These are phyloP conservation scores for Rhadinocentrus ornatus DNA, from an alignment of 2,797 vertebrate species.

Conservation along the genomic window DNA sequence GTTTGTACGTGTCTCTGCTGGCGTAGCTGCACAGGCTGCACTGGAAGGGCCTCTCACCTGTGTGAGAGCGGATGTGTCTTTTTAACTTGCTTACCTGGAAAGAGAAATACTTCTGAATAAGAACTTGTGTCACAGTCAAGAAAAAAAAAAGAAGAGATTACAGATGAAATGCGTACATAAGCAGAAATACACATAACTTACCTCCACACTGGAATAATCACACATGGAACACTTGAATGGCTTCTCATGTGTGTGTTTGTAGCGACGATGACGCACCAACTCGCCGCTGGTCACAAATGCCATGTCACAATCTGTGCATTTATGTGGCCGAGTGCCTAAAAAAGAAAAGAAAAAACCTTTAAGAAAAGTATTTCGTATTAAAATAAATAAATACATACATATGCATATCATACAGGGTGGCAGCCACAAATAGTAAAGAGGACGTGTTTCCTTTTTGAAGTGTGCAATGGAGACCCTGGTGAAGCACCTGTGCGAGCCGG, in stretches of 20 bases:
- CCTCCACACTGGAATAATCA: conserved; percentile 98
- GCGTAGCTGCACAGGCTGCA: conserved; percentile 99
- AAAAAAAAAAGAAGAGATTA: neutral
- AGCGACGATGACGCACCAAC: conserved; percentile 96
- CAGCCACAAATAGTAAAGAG: no score
- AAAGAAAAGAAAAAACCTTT: neutral
- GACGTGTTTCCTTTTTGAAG: no score
- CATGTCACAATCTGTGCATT: conserved; percentile 99
- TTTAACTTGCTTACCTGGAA: conserved; percentile 96
- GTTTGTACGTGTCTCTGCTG: conserved; percentile 99
- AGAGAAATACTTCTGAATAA: conserved; percentile 14
- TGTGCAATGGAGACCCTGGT: no score
- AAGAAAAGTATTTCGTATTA: neutral
- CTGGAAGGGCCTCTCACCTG: conserved; percentile 97
- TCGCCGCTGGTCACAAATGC: conserved; percentile 98
- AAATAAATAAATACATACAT: no score
- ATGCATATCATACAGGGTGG: no score
- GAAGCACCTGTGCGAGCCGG: no score
- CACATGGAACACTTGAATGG: conserved; percentile 99
- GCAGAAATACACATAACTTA: conserved; percentile 48
- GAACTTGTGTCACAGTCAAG: neutral
- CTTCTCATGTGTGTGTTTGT: conserved; percentile 99
- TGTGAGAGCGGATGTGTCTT: conserved; percentile 97
- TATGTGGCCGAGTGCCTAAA: conserved; percentile 96
- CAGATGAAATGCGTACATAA: neutral